A percentile compares a stretch with the other conserved stretches of the same genome.
phyloP scores from a whole-genome alignment of 2,888 invertebrate genomes.

The Odontocerum albicorne region DNA sequence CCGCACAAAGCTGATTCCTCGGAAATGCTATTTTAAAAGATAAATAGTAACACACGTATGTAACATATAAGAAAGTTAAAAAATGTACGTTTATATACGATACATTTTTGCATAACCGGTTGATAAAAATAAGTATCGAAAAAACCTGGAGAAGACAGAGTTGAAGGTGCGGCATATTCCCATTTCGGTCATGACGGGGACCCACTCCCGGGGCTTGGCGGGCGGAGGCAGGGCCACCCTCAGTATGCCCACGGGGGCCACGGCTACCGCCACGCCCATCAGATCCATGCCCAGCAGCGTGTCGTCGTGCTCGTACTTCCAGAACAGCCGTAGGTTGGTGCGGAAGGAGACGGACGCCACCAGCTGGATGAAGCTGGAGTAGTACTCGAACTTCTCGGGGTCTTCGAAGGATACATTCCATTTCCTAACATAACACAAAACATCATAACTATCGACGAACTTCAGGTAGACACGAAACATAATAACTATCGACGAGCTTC shows the following conservation, averaged over 20 bases:
- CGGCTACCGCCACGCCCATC: slow-evolving; percentile 40
- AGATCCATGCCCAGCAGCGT: slow-evolving; percentile 59
- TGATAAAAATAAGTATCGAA: no score
- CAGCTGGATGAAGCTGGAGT: slow-evolving; percentile 50
- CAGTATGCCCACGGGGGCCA: slow-evolving; percentile 59
- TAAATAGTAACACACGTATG: no score
- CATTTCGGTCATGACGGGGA: slow-evolving; percentile 54
- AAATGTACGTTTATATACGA: no score
- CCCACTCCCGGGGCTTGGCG: slow-evolving; percentile 46
- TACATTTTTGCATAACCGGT: no score
- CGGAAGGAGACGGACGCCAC: slow-evolving; percentile 53
- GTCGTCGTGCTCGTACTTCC: slow-evolving; percentile 66
- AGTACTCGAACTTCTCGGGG: slow-evolving; percentile 48
- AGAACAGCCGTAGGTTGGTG: slow-evolving; percentile 64
- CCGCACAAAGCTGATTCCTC: no score
- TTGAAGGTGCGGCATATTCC: slow-evolving; percentile 53
- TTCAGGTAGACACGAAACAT: background rate
- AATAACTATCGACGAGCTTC: background rate
- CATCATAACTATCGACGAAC: background rate
- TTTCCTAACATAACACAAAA: slow-evolving; percentile 39
- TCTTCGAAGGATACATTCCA: slow-evolving; percentile 52
- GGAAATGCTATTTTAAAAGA: no score
- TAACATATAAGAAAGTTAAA: no score
- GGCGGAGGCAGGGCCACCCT: slow-evolving; percentile 61
- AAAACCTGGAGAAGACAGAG: slow-evolving; percentile 49